Evolutionary conservation across 2,797 vertebrate species (phyloP).

Genomic region (Pangasius larnaudii): DNA sequence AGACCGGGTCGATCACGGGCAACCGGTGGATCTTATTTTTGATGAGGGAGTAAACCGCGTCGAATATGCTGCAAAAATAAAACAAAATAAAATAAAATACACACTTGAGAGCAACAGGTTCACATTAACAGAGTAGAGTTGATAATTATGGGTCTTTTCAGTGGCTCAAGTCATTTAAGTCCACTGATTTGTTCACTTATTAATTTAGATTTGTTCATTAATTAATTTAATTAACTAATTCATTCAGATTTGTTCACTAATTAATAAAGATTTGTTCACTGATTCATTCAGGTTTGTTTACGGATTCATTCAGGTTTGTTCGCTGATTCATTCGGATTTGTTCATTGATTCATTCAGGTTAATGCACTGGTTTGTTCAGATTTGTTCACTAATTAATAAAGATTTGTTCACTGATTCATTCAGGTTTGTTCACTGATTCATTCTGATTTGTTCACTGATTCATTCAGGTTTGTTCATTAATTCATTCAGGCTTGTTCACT

Average conservation of each 20-base stretch:
- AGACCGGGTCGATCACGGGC: slow-evolving; percentile 97
- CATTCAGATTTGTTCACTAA: neutral
- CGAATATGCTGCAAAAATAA: slow-evolving; percentile 84
- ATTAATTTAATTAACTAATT: neutral
- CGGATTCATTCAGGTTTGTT: neutral
- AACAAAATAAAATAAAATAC: neutral
- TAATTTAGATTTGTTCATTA: neutral
- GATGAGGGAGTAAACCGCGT: slow-evolving; percentile 98
- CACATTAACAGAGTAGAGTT: neutral
- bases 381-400: neutral
- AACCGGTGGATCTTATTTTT: slow-evolving; percentile 99
- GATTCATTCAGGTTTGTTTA: neutral
- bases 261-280: neutral
- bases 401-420: neutral
- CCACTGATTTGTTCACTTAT: neutral
- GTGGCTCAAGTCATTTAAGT: neutral
- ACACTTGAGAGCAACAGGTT: neutral
- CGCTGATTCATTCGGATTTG: neutral
- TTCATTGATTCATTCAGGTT: neutral
- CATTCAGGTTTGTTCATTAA: too few species aligned
- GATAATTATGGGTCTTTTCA: neutral
- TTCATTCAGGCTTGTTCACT: neutral
- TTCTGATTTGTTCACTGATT: neutral
- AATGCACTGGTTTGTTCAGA: neutral
- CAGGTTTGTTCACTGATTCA: neutral